A percentile compares a stretch with the other conserved stretches of the same genome.
Conservation (phyloP, 2,888 invertebrate species). For the Tachystola acroxantha region DNA sequence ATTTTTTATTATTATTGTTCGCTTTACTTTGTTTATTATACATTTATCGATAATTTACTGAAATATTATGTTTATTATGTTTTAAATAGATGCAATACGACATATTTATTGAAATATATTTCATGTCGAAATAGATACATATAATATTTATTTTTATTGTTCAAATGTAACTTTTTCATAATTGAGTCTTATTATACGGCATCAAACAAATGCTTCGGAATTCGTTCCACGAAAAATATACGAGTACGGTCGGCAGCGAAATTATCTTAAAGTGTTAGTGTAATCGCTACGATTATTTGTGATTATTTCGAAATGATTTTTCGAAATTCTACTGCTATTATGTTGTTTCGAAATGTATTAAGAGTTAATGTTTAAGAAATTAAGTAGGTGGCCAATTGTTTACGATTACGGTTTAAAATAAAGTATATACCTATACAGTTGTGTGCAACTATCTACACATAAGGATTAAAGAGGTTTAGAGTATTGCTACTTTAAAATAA, state of each 20-base stretch:
- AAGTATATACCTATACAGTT: not conserved
- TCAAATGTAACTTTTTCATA: slow-evolving; percentile 62
- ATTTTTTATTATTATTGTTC: too few relatives aligned
- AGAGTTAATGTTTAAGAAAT: slow-evolving; percentile 28
- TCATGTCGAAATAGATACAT: too few relatives aligned
- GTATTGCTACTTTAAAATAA: too few relatives aligned
- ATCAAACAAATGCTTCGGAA: slow-evolving; percentile 75
- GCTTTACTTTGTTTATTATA: too few relatives aligned
- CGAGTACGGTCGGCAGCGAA: slow-evolving; percentile 59
- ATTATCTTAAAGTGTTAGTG: slow-evolving; percentile 43
- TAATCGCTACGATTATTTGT: slow-evolving; percentile 63
- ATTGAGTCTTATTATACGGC: slow-evolving; percentile 73
- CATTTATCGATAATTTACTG: too few relatives aligned
- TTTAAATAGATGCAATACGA: too few relatives aligned
- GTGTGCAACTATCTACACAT: not conserved
- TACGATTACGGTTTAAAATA: slow-evolving; percentile 2
- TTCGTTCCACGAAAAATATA: slow-evolving; percentile 69
- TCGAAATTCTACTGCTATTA: slow-evolving; percentile 37
- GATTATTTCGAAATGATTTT: slow-evolving; percentile 57
- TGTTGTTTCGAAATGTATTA: slow-evolving; percentile 34
- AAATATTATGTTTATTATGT: too few relatives aligned
- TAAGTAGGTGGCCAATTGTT: slow-evolving; percentile 11
- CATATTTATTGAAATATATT: too few relatives aligned
- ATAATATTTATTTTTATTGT: slow-evolving; percentile 23
- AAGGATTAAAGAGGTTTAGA: too few relatives aligned